These are phyloP conservation scores for Patiria miniata DNA, from an alignment of 35 echinoderm and acorn worm genomes.

Conservation along the genomic window DNA sequence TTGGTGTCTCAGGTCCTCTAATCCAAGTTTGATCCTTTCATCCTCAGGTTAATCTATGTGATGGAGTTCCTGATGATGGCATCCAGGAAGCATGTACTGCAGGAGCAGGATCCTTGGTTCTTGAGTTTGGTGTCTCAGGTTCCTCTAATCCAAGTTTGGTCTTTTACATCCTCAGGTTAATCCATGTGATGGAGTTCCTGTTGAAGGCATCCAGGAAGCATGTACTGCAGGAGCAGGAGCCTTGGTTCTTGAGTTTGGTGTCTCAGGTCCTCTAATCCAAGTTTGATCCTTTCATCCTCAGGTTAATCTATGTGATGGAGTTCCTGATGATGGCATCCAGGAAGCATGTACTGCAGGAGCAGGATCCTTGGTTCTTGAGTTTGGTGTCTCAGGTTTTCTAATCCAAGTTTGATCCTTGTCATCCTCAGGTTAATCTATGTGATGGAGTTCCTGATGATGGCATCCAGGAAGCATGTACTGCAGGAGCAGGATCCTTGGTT, in stretches of 20 bases:
- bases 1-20: slow-evolving; percentile 78
- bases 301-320: slow-evolving; percentile 73
- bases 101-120: slow-evolving; percentile 77
- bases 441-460: slow-evolving; percentile 73
- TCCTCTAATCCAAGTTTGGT: slow-evolving; percentile 69
- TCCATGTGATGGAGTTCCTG: slow-evolving; percentile 71
- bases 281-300: slow-evolving; percentile 2
- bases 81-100: slow-evolving; percentile 87
- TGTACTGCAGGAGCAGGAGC: slow-evolving; percentile 93
- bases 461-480: slow-evolving; percentile 84
- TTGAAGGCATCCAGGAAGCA: slow-evolving; percentile 67
- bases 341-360: slow-evolving; percentile 95
- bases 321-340: slow-evolving; percentile 67
- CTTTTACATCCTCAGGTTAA: slow-evolving; percentile 73
- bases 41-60: slow-evolving; percentile 66
- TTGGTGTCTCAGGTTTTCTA: slow-evolving; percentile 78
- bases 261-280: slow-evolving; percentile 35
- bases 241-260: slow-evolving; percentile 85
- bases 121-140: slow-evolving; percentile 89
- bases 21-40: slow-evolving; percentile 86
- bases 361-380: slow-evolving; percentile 85
- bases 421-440: slow-evolving; percentile 67
- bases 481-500: slow-evolving; percentile 80
- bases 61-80: slow-evolving; percentile 71
- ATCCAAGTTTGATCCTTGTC: slow-evolving; percentile 78